Conservation (phyloP, 2,113 vertebrate species). For the Sinocyclocheilus anophthalmus region DNA sequence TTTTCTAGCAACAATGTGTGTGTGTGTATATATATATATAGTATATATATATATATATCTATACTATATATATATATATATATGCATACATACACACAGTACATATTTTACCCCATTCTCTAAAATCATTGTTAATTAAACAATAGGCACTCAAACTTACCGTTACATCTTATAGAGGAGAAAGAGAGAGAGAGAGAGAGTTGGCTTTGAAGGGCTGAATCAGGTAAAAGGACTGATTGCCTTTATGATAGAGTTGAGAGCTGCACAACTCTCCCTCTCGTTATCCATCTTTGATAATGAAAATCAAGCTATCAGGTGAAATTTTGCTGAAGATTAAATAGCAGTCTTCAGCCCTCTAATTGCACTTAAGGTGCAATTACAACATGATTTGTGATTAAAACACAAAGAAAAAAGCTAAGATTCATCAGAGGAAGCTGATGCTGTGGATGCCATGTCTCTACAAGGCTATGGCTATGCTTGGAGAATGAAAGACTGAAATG, state of each 20-base stretch:
- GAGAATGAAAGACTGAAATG: conserved; percentile 25
- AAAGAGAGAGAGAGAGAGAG: not conserved
- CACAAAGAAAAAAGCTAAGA: conserved; percentile 51
- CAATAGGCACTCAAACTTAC: not conserved
- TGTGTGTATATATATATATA: too few species aligned
- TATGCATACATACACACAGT: too few species aligned
- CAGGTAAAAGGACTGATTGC: conserved; percentile 54
- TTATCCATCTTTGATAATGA: conserved; percentile 52
- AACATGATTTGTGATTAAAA: conserved; percentile 60
- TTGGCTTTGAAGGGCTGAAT: not conserved
- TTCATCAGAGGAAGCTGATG: conserved; percentile 43
- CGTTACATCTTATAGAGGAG: conserved; percentile 1
- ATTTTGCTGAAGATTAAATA: conserved; percentile 56
- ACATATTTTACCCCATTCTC: not conserved
- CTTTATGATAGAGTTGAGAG: conserved; percentile 49
- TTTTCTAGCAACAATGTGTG: too few species aligned
- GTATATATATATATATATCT: too few species aligned
- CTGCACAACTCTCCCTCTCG: conserved; percentile 52
- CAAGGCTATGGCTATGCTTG: not conserved
- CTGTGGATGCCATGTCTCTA: conserved; percentile 7
- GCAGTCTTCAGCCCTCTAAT: conserved; percentile 54
- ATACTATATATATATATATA: too few species aligned
- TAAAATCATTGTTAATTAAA: conserved; percentile 12
- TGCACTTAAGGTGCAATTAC: conserved; percentile 59
- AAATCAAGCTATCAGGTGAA: conserved; percentile 59